Evolutionary conservation across 1,140 invertebrate genomes (phyloP).

Genomic region (Stenopsyche tienmushanensis): DNA sequence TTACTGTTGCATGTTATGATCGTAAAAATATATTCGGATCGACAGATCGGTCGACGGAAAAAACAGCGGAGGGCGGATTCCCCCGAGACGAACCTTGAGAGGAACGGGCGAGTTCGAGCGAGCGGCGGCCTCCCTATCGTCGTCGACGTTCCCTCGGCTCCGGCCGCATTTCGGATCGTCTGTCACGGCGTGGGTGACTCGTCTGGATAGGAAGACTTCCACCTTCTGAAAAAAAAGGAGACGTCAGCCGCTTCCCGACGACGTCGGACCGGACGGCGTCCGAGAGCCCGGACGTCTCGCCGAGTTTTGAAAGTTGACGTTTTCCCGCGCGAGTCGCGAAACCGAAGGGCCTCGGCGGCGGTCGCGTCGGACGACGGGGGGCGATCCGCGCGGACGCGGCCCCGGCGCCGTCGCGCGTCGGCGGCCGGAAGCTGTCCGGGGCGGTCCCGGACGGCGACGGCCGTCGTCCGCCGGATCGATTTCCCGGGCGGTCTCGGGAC

Average conservation of each 20-base stretch:
- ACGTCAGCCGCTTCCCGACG: neutral
- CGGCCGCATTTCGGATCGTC: slow-evolving; percentile 28
- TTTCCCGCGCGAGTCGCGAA: neutral
- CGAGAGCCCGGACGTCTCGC: no score
- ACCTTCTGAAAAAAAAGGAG: slow-evolving; percentile 44
- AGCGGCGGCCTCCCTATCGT: neutral
- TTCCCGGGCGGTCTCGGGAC: slow-evolving; percentile 63
- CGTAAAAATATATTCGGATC: no score
- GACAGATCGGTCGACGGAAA: no score
- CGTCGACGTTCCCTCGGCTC: slow-evolving; percentile 20
- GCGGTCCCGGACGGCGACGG: slow-evolving; percentile 61
- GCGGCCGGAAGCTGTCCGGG: slow-evolving; percentile 44
- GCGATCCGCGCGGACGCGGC: slow-evolving; percentile 35
- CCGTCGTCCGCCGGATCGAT: slow-evolving; percentile 69
- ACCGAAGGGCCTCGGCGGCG: neutral
- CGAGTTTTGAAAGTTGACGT: no score
- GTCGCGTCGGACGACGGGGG: neutral
- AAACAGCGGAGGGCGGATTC: neutral
- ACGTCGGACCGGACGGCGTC: neutral
- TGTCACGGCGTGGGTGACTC: slow-evolving; percentile 50
- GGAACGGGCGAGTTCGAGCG: slow-evolving; percentile 28
- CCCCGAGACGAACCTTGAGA: slow-evolving; percentile 21
- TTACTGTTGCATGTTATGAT: no score
- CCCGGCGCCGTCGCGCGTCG: slow-evolving; percentile 37
- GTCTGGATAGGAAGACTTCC: slow-evolving; percentile 49